phyloP scores from a whole-genome alignment of 1,140 invertebrate species.

The Diploscapter pachys region DNA sequence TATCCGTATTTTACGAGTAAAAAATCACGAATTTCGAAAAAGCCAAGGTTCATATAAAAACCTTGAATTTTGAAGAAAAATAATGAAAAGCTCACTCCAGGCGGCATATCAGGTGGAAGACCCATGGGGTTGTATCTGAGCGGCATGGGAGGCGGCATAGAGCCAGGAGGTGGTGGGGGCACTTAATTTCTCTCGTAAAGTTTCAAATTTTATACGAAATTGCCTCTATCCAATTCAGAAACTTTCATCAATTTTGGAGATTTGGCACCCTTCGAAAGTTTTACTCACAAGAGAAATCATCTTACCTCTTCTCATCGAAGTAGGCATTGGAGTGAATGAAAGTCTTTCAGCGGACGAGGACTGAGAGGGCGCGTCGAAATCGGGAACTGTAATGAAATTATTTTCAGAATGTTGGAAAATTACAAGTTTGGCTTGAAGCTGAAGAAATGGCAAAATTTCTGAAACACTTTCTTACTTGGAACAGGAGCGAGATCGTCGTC shows the following conservation, averaged over 20 bases:
- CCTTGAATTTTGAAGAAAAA: not conserved
- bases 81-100: not conserved
- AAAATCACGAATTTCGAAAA: not conserved
- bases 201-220: not conserved
- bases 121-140: too few relatives aligned
- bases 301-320: not conserved
- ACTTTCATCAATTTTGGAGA: not conserved
- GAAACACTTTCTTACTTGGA: constrained; percentile 6
- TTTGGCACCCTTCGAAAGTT: not conserved
- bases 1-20: not conserved
- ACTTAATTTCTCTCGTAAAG: too few relatives aligned
- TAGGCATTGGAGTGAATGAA: constrained; percentile 5
- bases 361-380: constrained; percentile 20
- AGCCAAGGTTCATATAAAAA: not conserved
- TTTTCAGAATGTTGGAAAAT: not conserved
- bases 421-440: not conserved
- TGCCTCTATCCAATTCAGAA: not conserved
- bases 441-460: too few relatives aligned
- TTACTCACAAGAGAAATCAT: not conserved
- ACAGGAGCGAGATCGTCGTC: constrained; percentile 29
- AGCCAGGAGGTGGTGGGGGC: too few relatives aligned
- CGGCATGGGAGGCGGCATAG: too few relatives aligned
- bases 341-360: not conserved
- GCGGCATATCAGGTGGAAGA: too few relatives aligned
- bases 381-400: constrained; percentile 25